Conservation (phyloP, 1,140 invertebrate species). For the Goniozus legneri region DNA sequence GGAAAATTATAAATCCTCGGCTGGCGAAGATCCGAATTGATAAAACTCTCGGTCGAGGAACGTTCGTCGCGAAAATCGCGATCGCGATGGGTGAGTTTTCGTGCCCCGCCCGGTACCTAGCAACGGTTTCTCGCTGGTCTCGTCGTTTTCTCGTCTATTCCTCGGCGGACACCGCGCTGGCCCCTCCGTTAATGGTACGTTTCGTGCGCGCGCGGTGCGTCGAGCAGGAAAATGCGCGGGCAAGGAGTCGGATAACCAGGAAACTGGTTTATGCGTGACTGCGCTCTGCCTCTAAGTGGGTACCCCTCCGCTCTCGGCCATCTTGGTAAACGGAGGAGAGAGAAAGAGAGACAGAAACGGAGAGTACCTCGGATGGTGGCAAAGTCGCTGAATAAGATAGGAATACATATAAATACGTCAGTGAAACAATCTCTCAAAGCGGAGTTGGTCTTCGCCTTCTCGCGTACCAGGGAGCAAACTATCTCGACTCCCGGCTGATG, state of each 20-base stretch:
- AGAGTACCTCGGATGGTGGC: too few relatives aligned
- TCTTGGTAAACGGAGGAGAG: constrained; percentile 23
- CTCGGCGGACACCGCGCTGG: constrained; percentile 24
- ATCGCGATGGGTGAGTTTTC: constrained; percentile 25
- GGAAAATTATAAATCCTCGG: too few relatives aligned
- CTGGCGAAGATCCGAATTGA: too few relatives aligned
- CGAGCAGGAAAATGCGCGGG: constrained; percentile 44
- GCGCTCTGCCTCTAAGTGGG: constrained; percentile 32
- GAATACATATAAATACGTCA: neutral
- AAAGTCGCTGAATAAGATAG: neutral
- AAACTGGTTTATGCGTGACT: constrained; percentile 51
- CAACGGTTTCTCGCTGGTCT: constrained; percentile 17
- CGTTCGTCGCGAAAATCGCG: constrained; percentile 7
- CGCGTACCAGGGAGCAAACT: too few relatives aligned
- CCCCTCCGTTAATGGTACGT: constrained; percentile 42
- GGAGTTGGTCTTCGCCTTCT: too few relatives aligned
- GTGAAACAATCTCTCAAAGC: too few relatives aligned
- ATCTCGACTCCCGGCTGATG: constrained; percentile 23
- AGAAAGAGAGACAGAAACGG: constrained; percentile 1
- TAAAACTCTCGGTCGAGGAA: too few relatives aligned
- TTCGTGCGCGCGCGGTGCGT: constrained; percentile 34
- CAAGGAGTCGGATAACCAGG: constrained; percentile 46
- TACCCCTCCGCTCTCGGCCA: too few relatives aligned
- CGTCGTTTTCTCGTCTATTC: neutral
- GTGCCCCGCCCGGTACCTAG: constrained; percentile 9